Base-by-base conservation (phyloP, 2,888 invertebrate species). In the Cheilosia vernalis region DNA sequence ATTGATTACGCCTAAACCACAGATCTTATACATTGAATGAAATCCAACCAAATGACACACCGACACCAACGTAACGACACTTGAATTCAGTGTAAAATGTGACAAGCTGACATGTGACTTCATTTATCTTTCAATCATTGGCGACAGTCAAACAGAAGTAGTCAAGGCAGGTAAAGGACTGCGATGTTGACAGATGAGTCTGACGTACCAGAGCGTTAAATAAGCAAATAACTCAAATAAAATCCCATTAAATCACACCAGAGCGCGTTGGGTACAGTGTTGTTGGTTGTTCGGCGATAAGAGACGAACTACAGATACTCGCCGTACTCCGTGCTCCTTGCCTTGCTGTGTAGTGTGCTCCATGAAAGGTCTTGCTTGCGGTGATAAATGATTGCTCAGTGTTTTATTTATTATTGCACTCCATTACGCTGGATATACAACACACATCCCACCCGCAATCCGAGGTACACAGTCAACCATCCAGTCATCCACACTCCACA, bases 131-230 rank as follows among this genome's bases (percentile, higher is more conserved):
- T 84, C 84, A 79, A 84, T 84, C 69, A 79, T 79, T 84, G 84
- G 53, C 60, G 79, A 79, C 64, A 84, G 73, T 74, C 69, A 74
- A 84, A 67, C 72, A 56, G 51, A 10, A 17, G 17, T 69, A 74
- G 58, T 64, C 69, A 47, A 55, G 37, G 24, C 77, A 72, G 64
- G 63, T 79, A 58, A 78, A 64, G 64, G 53, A 79, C 69, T 70
- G 53, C 74, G 21, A 85, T 80, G 80, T 72, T 80, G 87, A 87
- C 81, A 80, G 86, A 87, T 87, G 87, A 87, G 81, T 60, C 70
- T 64, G 76, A 87, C 70, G 87, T 81, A 87, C n/a, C 79, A 82
- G 85, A 84, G 87, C 87, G 87, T 87, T 87, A 87, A 87, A 87
- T 87, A 87, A 87, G 74, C 79, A 87, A 87, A 87, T 87, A 87